Evolutionary conservation across 2,888 invertebrate species (phyloP).

Genomic region (Euzophera pinguis): DNA sequence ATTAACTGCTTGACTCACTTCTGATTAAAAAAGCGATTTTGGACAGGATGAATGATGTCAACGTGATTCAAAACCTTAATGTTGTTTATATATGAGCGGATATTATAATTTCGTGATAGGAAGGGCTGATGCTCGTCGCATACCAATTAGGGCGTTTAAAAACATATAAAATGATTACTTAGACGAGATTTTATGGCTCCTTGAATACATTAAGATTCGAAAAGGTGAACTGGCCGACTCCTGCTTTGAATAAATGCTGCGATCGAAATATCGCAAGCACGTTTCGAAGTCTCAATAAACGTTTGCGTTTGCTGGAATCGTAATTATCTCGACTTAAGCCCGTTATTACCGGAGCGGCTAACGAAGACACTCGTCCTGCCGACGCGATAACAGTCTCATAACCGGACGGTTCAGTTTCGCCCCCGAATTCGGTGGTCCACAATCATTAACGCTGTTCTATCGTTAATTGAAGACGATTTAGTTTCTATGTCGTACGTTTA

Average conservation of each 20-base stretch:
- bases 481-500: slow-evolving; percentile 50
- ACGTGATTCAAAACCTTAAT: slow-evolving; percentile 64
- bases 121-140: slow-evolving; percentile 56
- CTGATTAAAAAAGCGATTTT: slow-evolving; percentile 70
- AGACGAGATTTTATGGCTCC: slow-evolving; percentile 46
- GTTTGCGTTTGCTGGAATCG: slow-evolving; percentile 57
- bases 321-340: slow-evolving; percentile 74
- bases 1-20: slow-evolving; percentile 59
- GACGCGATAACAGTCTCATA: slow-evolving; percentile 40
- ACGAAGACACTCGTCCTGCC: slow-evolving; percentile 51
- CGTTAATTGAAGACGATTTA: slow-evolving; percentile 50
- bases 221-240: slow-evolving; percentile 48
- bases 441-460: slow-evolving; percentile 55
- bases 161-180: slow-evolving; percentile 58
- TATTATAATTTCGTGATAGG: slow-evolving; percentile 71
- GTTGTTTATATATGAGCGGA: slow-evolving; percentile 65
- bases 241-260: slow-evolving; percentile 38
- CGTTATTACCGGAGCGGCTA: slow-evolving; percentile 65
- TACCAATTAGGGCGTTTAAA: slow-evolving; percentile 66
- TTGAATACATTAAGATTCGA: slow-evolving; percentile 51
- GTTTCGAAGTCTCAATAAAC: slow-evolving; percentile 20
- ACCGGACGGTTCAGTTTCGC: slow-evolving; percentile 70
- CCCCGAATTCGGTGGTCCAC: slow-evolving; percentile 46
- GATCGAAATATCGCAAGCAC: slow-evolving; percentile 33
- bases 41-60: slow-evolving; percentile 65